Percentiles rank a stretch among this genome's conserved stretches.
Evolutionary conservation across 2,888 invertebrate genomes (phyloP).

Genomic region (Drymonia ruficornis): DNA sequence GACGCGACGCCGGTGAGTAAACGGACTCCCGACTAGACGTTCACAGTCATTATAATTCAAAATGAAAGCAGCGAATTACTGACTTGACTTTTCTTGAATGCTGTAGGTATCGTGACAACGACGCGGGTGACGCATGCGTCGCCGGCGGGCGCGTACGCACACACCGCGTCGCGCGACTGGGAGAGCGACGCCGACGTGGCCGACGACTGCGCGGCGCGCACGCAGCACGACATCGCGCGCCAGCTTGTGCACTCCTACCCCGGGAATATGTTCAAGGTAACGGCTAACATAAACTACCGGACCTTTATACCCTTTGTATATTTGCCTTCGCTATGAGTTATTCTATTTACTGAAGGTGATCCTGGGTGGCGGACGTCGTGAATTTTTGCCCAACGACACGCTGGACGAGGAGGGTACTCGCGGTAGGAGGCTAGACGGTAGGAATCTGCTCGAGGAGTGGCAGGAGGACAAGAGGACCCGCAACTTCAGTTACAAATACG

Average conservation of each 20-base stretch:
- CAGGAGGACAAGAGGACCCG: conserved; percentile 65
- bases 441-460: conserved; percentile 89
- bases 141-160: conserved; percentile 89
- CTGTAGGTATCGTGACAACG: conserved; percentile 89
- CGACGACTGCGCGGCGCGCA: conserved; percentile 38
- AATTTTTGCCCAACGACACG: conserved; percentile 84
- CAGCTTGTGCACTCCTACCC: conserved; percentile 87
- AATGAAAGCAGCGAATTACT: neutral
- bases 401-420: conserved; percentile 79
- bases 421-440: conserved; percentile 83
- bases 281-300: neutral
- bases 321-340: too few species aligned
- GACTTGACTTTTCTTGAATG: neutral
- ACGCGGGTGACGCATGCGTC: conserved; percentile 92
- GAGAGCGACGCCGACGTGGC: conserved; percentile 87
- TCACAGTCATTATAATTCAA: neutral
- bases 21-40: neutral
- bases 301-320: too few species aligned
- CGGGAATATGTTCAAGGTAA: conserved; percentile 88
- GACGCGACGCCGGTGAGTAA: conserved; percentile 66
- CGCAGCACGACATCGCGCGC: conserved; percentile 87
- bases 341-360: conserved; percentile 77
- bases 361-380: conserved; percentile 89
- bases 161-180: conserved; percentile 88
- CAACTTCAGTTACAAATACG: conserved; percentile 73